Evolutionary conservation across 2,113 vertebrate species (phyloP).

Genomic region (Microtus richardsoni): DNA sequence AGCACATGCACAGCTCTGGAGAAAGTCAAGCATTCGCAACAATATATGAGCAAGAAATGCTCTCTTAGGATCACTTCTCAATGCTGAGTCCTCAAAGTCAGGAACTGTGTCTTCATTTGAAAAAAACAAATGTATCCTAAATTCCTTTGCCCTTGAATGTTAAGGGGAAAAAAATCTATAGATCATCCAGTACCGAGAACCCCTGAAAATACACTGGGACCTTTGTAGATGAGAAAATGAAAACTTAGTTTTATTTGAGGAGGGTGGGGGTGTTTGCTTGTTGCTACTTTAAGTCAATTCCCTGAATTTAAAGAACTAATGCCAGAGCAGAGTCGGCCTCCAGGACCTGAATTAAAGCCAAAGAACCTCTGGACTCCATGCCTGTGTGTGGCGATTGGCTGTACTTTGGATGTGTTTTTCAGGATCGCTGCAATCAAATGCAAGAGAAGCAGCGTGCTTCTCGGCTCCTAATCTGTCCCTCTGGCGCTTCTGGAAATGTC

Average conservation of each 20-base stretch:
- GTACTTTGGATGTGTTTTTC: neutral
- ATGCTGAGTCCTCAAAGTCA: neutral
- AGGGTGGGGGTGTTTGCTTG: neutral
- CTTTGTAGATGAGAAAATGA: neutral
- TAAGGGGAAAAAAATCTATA: neutral
- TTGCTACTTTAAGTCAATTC: neutral
- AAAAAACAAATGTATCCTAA: neutral
- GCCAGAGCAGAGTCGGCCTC: neutral
- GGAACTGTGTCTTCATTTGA: neutral
- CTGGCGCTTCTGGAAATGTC: neutral
- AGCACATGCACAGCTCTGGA: neutral
- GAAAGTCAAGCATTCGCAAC: neutral
- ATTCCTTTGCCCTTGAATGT: slow-evolving; percentile 23
- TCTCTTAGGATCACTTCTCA: neutral
- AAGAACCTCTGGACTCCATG: neutral
- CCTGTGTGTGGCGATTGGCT: too few species aligned
- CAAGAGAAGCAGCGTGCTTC: neutral
- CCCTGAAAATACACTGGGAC: neutral
- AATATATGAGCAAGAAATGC: neutral
- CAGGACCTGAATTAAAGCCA: neutral
- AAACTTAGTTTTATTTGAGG: neutral
- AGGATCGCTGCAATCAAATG: neutral
- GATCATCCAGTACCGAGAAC: neutral
- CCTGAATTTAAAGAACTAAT: neutral
- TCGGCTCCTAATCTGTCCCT: neutral